Conservation (phyloP, 2,888 invertebrate genomes). For the Fragum whitleyi region DNA sequence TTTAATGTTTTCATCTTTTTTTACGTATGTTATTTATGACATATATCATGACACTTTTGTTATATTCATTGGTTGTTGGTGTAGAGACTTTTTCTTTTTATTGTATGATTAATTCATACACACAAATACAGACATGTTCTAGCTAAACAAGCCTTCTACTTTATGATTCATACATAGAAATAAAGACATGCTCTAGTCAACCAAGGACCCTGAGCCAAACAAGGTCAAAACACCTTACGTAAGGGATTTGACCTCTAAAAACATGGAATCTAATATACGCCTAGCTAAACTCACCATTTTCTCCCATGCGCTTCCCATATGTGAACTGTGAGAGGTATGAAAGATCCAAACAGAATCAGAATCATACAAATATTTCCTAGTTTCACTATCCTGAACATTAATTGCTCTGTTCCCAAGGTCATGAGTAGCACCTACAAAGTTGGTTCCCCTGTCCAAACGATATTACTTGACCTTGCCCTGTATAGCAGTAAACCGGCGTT, state of each 20-base stretch:
- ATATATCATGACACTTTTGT: too few relatives aligned
- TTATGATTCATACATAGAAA: too few relatives aligned
- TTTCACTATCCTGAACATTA: neutral
- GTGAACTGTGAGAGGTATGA: neutral
- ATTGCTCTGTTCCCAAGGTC: neutral
- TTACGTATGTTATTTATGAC: too few relatives aligned
- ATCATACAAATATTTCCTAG: too few relatives aligned
- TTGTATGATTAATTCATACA: too few relatives aligned
- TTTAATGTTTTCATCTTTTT: too few relatives aligned
- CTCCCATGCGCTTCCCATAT: neutral
- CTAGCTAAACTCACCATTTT: neutral
- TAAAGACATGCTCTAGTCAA: too few relatives aligned
- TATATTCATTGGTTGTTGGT: too few relatives aligned
- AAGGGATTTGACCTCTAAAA: constrained; percentile 1
- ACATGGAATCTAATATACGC: neutral
- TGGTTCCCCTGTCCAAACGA: neutral
- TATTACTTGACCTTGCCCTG: neutral
- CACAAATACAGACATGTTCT: too few relatives aligned
- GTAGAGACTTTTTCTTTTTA: too few relatives aligned
- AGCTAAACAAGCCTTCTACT: too few relatives aligned
- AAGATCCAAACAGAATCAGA: neutral
- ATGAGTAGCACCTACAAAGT: neutral
- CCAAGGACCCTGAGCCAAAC: too few relatives aligned
- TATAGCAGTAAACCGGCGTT: constrained; percentile 3
- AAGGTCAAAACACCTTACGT: neutral